phyloP scores from a whole-genome alignment of 1,140 invertebrate genomes.

The Drosophila sp. region DNA sequence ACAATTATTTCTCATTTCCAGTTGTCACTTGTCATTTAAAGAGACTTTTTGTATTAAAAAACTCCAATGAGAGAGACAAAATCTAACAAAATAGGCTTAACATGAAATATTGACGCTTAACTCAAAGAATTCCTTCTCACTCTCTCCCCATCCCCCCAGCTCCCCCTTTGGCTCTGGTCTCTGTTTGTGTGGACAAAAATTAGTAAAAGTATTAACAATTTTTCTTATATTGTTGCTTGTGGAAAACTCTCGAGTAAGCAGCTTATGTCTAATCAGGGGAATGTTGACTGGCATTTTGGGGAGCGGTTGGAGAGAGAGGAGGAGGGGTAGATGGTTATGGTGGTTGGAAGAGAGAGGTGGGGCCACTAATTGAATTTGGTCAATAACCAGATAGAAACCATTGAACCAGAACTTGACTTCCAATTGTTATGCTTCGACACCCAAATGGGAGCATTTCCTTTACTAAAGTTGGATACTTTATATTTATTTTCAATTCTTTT shows the following conservation, averaged over 20 bases:
- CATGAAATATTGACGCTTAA: conserved; percentile 80
- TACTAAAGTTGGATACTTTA: conserved; percentile 29
- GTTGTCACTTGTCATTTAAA: conserved; percentile 64
- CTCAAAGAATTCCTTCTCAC: conserved; percentile 47
- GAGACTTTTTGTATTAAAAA: conserved; percentile 50
- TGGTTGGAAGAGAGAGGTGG: not conserved
- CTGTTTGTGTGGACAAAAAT: conserved; percentile 1
- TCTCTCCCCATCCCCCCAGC: conserved; percentile 20
- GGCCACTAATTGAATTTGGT: not conserved
- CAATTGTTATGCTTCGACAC: conserved; percentile 45
- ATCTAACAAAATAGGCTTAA: conserved; percentile 75
- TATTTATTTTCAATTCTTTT: conserved; percentile 31
- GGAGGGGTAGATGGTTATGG: not conserved
- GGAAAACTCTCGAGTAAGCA: conserved; percentile 30
- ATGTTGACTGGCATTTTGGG: conserved; percentile 10
- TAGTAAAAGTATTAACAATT: conserved; percentile 12
- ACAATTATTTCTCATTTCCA: conserved; percentile 13
- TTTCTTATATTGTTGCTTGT: conserved; percentile 3
- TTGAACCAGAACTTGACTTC: conserved; percentile 57
- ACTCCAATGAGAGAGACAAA: conserved; percentile 65
- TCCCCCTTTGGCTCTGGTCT: not conserved
- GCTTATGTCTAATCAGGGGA: conserved; percentile 6
- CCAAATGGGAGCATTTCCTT: conserved; percentile 37
- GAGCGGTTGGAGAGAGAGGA: conserved; percentile 44
- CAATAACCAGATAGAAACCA: conserved; percentile 38